Conservation (phyloP, 2,113 vertebrate genomes). For the Atlantisia rogersi region DNA sequence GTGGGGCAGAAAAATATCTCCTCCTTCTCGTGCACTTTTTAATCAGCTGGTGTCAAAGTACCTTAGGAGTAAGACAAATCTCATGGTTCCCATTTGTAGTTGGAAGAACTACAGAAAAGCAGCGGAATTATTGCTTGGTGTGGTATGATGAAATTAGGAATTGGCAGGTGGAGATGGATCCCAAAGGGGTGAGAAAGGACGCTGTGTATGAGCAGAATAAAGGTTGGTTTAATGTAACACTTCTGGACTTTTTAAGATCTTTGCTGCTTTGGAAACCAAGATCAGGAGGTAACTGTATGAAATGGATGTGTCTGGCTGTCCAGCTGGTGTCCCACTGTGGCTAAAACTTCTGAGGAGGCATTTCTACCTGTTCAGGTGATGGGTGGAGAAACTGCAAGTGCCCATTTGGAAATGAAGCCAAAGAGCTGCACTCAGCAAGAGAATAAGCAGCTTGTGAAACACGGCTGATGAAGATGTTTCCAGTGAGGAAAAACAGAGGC, state of each 20-base stretch:
- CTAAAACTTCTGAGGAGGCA: neutral
- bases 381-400: neutral
- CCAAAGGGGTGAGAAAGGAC: neutral
- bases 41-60: neutral
- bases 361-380: neutral
- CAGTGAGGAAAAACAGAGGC: neutral
- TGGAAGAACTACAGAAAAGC: neutral
- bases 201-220: fast-evolving
- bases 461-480: neutral
- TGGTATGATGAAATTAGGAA: neutral
- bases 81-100: neutral
- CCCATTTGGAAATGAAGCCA: neutral
- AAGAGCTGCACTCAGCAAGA: neutral
- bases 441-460: neutral
- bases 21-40: neutral
- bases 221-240: neutral
- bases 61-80: neutral
- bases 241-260: neutral
- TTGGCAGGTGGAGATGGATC: neutral
- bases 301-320: neutral
- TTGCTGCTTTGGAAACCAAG: neutral
- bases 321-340: neutral
- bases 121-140: neutral
- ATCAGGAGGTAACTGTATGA: neutral
- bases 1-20: neutral